Evolutionary conservation across 2,888 invertebrate genomes (phyloP).

Genomic region (Spodoptera picta): DNA sequence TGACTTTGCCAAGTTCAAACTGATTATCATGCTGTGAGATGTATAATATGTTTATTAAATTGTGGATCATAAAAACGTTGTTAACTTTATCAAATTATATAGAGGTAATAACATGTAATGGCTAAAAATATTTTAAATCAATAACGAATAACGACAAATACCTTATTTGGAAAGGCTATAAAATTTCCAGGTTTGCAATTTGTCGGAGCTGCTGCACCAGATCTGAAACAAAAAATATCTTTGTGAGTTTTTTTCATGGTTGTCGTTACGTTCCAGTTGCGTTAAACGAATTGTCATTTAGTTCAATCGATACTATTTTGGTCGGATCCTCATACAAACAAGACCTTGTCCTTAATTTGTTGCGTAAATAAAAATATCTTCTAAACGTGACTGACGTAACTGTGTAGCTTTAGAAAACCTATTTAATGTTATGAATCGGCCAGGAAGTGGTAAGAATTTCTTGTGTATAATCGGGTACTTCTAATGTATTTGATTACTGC

Average conservation of each 20-base stretch:
- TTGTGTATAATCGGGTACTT: constrained; percentile 26
- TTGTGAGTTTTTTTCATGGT: constrained; percentile 6
- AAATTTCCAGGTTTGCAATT: constrained; percentile 62
- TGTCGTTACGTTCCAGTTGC: neutral
- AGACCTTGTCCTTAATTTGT: constrained; percentile 66
- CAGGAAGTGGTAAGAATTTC: constrained; percentile 44
- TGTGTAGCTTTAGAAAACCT: constrained; percentile 23
- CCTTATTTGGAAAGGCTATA: constrained; percentile 61
- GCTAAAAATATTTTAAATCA: neutral
- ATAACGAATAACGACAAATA: constrained; percentile 30
- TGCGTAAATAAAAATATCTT: constrained; percentile 45
- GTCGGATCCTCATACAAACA: constrained; percentile 43
- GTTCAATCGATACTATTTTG: constrained; percentile 46
- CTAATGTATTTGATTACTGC: constrained; percentile 42
- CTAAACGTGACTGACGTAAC: constrained; percentile 30
- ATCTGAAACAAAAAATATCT: constrained; percentile 65
- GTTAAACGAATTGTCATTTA: constrained; percentile 34
- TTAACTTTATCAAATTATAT: neutral
- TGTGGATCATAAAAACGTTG: constrained; percentile 1
- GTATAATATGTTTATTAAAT: constrained; percentile 6
- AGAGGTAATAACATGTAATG: too few relatives aligned
- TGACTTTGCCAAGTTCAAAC: constrained; percentile 49
- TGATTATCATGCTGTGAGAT: constrained; percentile 22
- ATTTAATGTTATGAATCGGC: constrained; percentile 22
- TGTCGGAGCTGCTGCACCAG: constrained; percentile 34